A percentile compares a stretch with the other conserved stretches of the same genome.
phyloP scores from a whole-genome alignment of 2,888 invertebrate species.

The Orchesella flavescens region DNA sequence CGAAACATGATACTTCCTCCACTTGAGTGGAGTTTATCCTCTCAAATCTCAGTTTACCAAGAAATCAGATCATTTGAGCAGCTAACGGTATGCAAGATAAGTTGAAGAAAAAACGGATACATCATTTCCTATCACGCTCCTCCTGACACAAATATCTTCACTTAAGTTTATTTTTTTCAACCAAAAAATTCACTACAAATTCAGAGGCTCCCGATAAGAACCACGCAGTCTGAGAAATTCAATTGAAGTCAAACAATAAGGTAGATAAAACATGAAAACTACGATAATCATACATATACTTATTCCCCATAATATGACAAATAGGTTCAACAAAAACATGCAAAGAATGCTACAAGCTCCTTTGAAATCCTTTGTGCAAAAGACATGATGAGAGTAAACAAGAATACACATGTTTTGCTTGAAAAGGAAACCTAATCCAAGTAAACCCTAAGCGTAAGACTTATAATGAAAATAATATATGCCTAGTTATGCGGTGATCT shows the following conservation, averaged over 20 bases:
- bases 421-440: not conserved
- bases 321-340: no score
- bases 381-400: no score
- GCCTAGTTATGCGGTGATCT: not conserved
- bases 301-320: no score
- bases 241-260: conserved; percentile 1
- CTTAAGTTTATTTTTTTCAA: conserved; percentile 22
- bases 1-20: conserved; percentile 60
- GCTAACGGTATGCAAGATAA: conserved; percentile 39
- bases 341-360: no score
- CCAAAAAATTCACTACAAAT: conserved; percentile 5
- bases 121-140: conserved; percentile 55
- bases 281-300: not conserved
- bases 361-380: no score
- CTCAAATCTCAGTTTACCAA: conserved; percentile 45
- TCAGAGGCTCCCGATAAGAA: conserved; percentile 8
- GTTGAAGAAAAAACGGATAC: conserved; percentile 46
- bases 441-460: no score
- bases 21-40: conserved; percentile 7
- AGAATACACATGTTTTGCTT: not conserved
- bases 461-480: not conserved
- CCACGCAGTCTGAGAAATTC: conserved; percentile 10
- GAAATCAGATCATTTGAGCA: conserved; percentile 57
- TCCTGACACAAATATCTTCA: conserved; percentile 52
- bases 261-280: not conserved